phyloP scores from a whole-genome alignment of 2,888 invertebrate genomes.

The Sesia apiformis region DNA sequence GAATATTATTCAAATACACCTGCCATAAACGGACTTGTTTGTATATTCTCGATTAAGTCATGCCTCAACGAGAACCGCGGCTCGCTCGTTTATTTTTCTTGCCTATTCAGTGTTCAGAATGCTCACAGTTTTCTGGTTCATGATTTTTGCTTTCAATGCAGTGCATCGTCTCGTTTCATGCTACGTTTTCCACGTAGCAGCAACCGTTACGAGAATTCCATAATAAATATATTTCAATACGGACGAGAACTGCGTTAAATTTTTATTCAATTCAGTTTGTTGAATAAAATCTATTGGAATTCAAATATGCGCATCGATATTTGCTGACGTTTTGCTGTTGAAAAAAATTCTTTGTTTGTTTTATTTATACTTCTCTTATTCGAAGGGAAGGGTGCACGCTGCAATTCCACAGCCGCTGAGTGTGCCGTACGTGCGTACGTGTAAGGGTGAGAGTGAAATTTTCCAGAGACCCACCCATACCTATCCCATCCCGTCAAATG shows the following conservation, averaged over 20 bases:
- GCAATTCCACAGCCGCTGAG: no score
- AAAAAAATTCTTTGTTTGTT: no score
- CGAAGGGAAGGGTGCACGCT: no score
- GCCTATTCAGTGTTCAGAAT: conserved; percentile 17
- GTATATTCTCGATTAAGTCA: background rate
- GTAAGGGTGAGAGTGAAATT: no score
- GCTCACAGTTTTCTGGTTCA: conserved; percentile 40
- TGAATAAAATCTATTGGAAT: no score
- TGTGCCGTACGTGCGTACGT: no score
- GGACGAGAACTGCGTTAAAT: background rate
- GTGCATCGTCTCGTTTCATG: conserved; percentile 34
- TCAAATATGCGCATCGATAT: no score
- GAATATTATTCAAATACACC: no score
- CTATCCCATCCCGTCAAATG: no score
- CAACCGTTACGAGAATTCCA: conserved; percentile 19
- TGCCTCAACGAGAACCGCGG: conserved; percentile 18
- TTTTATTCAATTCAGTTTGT: background rate
- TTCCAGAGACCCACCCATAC: no score
- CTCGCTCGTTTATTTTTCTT: conserved; percentile 31
- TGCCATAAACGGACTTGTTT: background rate
- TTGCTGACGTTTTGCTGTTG: no score
- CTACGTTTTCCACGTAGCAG: conserved; percentile 25
- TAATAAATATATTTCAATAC: conserved; percentile 26
- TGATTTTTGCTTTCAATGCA: conserved; percentile 40
- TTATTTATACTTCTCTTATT: no score